A percentile compares a stretch with the other conserved stretches of the same genome.
Conservation (phyloP, 2,888 invertebrate species). For the Branchellion lobata region DNA sequence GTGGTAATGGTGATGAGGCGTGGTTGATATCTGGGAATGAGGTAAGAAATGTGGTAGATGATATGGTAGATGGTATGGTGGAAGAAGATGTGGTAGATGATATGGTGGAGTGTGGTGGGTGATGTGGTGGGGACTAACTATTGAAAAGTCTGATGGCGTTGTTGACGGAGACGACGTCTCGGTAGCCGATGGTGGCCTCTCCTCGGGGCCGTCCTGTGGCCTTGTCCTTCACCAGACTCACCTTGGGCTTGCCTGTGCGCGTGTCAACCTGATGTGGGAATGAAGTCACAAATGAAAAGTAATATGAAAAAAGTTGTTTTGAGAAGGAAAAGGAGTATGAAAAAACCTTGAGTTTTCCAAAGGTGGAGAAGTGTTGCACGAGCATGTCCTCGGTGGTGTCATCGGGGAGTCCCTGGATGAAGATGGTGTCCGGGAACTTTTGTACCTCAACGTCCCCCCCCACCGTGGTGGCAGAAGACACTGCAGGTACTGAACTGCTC, state of each 20-base stretch:
- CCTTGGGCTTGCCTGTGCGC: constrained; percentile 86
- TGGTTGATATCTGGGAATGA: too few species aligned
- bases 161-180: constrained; percentile 87
- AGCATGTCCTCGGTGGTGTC: constrained; percentile 82
- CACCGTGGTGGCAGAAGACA: neutral
- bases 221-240: constrained; percentile 98
- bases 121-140: constrained; percentile 65
- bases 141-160: constrained; percentile 98
- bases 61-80: too few species aligned
- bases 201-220: constrained; percentile 88
- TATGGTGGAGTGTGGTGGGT: too few species aligned
- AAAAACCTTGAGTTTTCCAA: constrained; percentile 92
- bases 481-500: neutral
- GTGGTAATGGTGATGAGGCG: too few species aligned
- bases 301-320: neutral
- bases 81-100: too few species aligned
- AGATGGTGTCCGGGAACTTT: constrained; percentile 88
- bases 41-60: too few species aligned
- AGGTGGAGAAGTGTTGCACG: constrained; percentile 86
- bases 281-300: neutral
- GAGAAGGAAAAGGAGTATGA: neutral
- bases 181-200: constrained; percentile 96
- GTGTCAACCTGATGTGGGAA: constrained; percentile 76
- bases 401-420: constrained; percentile 87
- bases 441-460: constrained; percentile 47